phyloP scores from a whole-genome alignment of 2,113 vertebrate species.

The Cyprinus carpio region DNA sequence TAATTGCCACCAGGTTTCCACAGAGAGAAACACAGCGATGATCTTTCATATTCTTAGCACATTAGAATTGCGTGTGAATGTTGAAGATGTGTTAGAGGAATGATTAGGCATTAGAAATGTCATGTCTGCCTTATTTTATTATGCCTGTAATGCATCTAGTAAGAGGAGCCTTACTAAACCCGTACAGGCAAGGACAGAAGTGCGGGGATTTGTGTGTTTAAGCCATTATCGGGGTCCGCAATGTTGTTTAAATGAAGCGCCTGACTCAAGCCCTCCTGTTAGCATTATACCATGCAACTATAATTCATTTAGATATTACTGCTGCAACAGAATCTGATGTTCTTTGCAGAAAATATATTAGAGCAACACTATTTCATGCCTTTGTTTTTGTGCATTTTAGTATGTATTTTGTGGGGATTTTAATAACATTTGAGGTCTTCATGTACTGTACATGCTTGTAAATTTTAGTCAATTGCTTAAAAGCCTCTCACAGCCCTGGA shows the following conservation, averaged over 20 bases:
- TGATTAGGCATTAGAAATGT: not conserved
- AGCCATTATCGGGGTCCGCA: not conserved
- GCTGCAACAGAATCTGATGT: not conserved
- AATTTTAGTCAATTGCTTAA: not conserved
- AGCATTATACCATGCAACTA: not conserved
- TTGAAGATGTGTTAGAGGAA: not conserved
- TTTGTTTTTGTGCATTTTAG: not conserved
- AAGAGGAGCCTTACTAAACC: not conserved
- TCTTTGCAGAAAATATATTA: not conserved
- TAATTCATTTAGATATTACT: not conserved
- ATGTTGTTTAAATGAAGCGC: not conserved
- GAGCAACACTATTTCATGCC: not conserved
- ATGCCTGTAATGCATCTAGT: too few species aligned
- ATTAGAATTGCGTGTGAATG: constrained; percentile 6
- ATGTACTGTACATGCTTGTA: constrained; percentile 33
- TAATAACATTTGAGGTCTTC: not conserved
- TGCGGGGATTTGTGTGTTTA: not conserved
- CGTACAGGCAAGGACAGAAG: not conserved
- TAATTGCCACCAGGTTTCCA: constrained; percentile 60
- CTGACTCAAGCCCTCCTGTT: not conserved
- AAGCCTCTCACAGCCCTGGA: not conserved
- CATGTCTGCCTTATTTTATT: not conserved
- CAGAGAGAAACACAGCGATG: constrained; percentile 30
- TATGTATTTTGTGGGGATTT: not conserved
- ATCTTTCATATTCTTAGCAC: constrained; percentile 49